Base-by-base conservation (phyloP, 2,113 vertebrate genomes). In the Ophiodon elongatus region DNA sequence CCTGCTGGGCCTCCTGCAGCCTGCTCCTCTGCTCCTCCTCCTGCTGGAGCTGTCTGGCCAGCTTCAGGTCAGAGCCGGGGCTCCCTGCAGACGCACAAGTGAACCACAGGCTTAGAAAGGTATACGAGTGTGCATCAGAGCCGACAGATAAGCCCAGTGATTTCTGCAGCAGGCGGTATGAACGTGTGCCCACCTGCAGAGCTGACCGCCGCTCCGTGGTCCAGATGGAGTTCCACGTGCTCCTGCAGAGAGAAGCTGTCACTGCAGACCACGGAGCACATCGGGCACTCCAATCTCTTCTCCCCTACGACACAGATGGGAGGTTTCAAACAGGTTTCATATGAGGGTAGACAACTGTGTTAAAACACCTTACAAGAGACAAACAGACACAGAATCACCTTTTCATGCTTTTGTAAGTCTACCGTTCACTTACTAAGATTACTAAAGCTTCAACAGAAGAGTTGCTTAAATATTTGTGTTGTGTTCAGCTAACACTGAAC, bases 211-310 rank as follows among this genome's bases (percentile, higher is more conserved):
- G 91, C 56, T 31, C 73, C 89, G 21, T 95, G 94, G 67, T 97
- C 94, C 74, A 98, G 94, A 89, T 99, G 98, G 31, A 97, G 94
- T 57, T 98, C 96, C 75, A 99, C 97, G 0, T 99, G 98, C 76
- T 97, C 96, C 84, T 97, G 95, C 33, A 99, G 95, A 71, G 96
- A 93, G 77, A 82, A 82, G 84, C 95, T 92, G 88, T 95, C 80
- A 41, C 87, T 81, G 92, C 96, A 98, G 31, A 95, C 85, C 21
- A 96, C 89, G 7, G 93, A 92, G 86, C 98, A 99, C 88, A 98
- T 86, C 2, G 97, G 98, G 70, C 98, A 99, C 82, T 96, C 93
- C 73, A 94, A 96, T 0, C 90, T 79, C 59, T 88, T 79, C 31
- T 21, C 73, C 62, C 59, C 93, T 93, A 69, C 3, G 47, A 66